Base-by-base conservation (phyloP, 1,140 invertebrate genomes). In the Ectropis grisescens region DNA sequence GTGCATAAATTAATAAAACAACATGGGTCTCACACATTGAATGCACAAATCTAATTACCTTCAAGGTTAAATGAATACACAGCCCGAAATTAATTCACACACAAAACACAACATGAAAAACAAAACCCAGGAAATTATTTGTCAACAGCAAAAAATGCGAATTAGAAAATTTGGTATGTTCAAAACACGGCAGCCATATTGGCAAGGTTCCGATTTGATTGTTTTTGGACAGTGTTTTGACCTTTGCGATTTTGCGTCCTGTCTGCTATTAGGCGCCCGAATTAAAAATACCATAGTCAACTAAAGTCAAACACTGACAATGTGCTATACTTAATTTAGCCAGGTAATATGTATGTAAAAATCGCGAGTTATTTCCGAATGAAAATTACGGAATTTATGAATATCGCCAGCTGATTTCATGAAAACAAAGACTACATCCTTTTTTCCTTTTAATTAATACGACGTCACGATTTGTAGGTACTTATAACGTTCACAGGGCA, bases 191-290 rank as follows among this genome's bases (percentile, higher is more conserved):
- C 66, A 41, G 78, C 75, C 78, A 82, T 82, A 61, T 82, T 82
- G 66, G 55, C 54, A 61, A 64, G 64, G 68, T 19, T 19, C 16
- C 24, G 24, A 26, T 26, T 76, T 64, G 62, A 71, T 69, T 59
- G 81, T 75, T 82, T 82, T 3, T 75, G 81, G 75, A 82, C 80
- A 71, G 72, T 62, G 41, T 61, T 58, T 58, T 76, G 67, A 78
- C 65, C 79, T 76, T 76, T 74, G 57, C 51, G 59, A 67, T 67
- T 69, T 79, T 68, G 65, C 70, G 70, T 76, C 65, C 74, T 69
- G 68, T 68, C 64, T 67, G 51, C 38, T 43, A 38, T 67, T 72
- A 70, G n/a, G n/a, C 45, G 52, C 3, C 16, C 16, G 16, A 19
- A 19, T 19, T 19, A 19, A 8, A 8, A 19, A 19, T n/a, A n/a